A percentile compares a stretch with the other conserved stretches of the same genome.
Evolutionary conservation across 2,113 vertebrate species (phyloP).

Genomic region (Coreoperca whiteheadi): DNA sequence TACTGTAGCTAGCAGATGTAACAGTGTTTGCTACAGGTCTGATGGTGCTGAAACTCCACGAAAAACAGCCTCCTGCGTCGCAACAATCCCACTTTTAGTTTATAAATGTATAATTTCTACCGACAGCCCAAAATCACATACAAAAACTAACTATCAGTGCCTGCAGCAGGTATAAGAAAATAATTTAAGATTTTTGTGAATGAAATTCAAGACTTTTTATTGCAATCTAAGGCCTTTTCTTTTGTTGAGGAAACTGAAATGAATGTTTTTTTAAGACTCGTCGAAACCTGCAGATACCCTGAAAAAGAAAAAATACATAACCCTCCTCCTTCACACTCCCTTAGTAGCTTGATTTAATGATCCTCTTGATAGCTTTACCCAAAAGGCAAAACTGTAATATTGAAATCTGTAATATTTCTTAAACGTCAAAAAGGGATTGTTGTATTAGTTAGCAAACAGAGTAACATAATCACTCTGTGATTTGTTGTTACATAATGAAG

Average conservation of each 20-base stretch:
- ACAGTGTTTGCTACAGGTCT: no score
- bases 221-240: background rate
- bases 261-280: background rate
- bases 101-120: background rate
- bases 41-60: no score
- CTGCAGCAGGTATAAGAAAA: no score
- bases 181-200: no score
- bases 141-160: no score
- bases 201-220: background rate
- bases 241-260: background rate
- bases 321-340: background rate
- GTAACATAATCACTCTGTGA: background rate
- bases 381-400: no score
- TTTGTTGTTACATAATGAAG: background rate
- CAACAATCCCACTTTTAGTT: background rate
- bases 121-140: background rate
- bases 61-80: no score
- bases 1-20: no score
- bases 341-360: background rate
- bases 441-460: background rate
- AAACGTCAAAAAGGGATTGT: conserved; percentile 10
- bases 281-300: background rate
- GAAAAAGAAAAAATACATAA: no score
- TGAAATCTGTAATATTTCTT: background rate
- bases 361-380: background rate